phyloP scores from a whole-genome alignment of 1,140 invertebrate genomes.

The Lethocerus indicus region DNA sequence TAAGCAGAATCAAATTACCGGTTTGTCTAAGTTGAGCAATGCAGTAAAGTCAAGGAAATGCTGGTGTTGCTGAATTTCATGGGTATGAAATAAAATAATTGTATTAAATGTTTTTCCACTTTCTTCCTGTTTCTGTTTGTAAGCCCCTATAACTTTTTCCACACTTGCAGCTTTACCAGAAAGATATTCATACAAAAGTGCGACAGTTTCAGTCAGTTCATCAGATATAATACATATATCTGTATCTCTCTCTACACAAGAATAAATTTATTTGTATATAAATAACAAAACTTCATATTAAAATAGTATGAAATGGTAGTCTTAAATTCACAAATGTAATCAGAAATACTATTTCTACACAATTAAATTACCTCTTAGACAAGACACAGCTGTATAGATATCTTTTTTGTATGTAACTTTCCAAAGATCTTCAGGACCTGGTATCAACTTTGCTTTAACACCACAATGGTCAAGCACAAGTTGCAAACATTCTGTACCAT shows the following conservation, averaged over 20 bases:
- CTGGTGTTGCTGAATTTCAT: constrained; percentile 19
- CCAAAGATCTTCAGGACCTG: constrained; percentile 27
- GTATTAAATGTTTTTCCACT: constrained; percentile 16
- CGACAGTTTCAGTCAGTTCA: constrained; percentile 13
- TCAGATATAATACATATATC: constrained; percentile 18
- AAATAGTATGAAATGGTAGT: too few species aligned
- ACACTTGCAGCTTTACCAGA: constrained; percentile 10
- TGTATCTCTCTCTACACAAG: constrained; percentile 15
- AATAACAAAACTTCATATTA: neutral
- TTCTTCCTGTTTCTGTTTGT: neutral
- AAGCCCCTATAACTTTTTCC: constrained; percentile 8
- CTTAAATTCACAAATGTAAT: too few species aligned
- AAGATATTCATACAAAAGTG: constrained; percentile 11
- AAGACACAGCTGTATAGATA: constrained; percentile 24
- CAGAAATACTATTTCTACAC: neutral
- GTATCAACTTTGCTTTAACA: constrained; percentile 25
- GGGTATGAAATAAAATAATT: constrained; percentile 17
- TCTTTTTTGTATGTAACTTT: constrained; percentile 32
- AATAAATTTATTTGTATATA: neutral
- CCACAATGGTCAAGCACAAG: constrained; percentile 26
- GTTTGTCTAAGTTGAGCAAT: constrained; percentile 17
- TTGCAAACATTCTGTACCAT: constrained; percentile 32
- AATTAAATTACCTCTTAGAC: constrained; percentile 25
- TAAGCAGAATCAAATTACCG: constrained; percentile 10
- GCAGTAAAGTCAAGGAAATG: constrained; percentile 18